Percentiles rank a stretch among this genome's conserved stretches.
Conservation (phyloP, 2,113 vertebrate genomes). For the Gymnorhina tibicen region DNA sequence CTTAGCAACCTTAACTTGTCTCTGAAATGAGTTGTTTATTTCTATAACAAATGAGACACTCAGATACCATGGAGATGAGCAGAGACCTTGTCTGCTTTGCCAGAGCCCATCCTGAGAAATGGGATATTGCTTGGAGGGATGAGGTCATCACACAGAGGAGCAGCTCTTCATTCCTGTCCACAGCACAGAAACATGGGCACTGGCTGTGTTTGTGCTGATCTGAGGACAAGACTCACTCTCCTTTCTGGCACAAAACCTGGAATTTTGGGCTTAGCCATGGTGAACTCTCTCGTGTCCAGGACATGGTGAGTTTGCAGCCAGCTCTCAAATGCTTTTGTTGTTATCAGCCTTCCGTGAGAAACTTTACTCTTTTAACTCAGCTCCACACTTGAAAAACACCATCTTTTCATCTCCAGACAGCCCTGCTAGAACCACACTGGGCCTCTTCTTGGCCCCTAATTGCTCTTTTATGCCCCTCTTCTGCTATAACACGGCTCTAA, state of each 20-base stretch:
- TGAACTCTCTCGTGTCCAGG: not conserved
- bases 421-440: not conserved
- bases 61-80: conserved; percentile 58
- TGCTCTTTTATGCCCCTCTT: not conserved
- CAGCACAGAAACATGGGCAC: not conserved
- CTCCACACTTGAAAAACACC: not conserved
- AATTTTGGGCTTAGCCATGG: not conserved
- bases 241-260: not conserved
- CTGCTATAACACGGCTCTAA: not conserved
- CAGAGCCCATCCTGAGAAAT: not conserved
- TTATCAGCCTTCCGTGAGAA: not conserved
- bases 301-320: not conserved
- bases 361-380: not conserved
- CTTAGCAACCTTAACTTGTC: conserved; percentile 65
- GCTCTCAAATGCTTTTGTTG: not conserved
- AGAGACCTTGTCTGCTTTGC: conserved; percentile 18
- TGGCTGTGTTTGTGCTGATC: not conserved
- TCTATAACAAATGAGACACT: conserved; percentile 61
- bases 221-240: not conserved
- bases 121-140: not conserved
- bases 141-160: not conserved
- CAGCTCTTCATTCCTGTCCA: not conserved
- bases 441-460: not conserved
- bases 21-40: conserved; percentile 63
- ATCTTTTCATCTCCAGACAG: not conserved